Base-by-base conservation (phyloP, 2,888 invertebrate genomes). In the Tineola bisselliella region DNA sequence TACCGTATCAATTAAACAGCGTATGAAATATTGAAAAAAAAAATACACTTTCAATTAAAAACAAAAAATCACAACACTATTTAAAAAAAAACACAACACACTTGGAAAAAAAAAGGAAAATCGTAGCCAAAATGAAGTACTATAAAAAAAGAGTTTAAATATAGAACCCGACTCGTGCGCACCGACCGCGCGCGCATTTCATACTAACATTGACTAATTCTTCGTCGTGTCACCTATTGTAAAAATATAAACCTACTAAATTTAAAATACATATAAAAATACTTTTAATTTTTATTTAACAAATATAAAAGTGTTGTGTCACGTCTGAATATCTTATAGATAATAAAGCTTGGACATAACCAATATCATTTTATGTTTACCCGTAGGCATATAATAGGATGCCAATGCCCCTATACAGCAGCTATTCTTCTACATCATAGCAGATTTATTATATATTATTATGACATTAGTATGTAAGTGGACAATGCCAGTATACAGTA, bases 161-260 rank as follows among this genome's bases (percentile, higher is more conserved):
- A 10, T 33, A 8, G 38, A 61, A n/a, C n/a, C n/a, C 25, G 25
- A 73, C 78, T 74, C 76, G 76, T 74, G 78, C 79, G 79, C 72
- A 63, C 62, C 66, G 66, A 63, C 67, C 75, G 74, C 79, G 79
- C 78, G 73, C 78, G 69, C 66, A 69, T 69, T 66, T 64, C 69
- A 67, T 60, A 79, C 80, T 76, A 77, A 73, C 76, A 74, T 65
- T 8, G 38, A 11, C 38, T 8, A 10, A 13, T 43, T 6, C 43
- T 3, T 43, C 43, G 13, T 8, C n/a, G n/a, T n/a, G 43, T 13
- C 43, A 43, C 3, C 43, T 43, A 43, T 43, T 43, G 43, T 33
- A 33, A 25, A 25, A 25, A n/a, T 43, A 8, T 5, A 43, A 43
- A 5, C 43, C 43, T 43, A 43, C 43, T 43, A n/a, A 13, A n/a